phyloP scores from a whole-genome alignment of 2,113 vertebrate species.

The Ardeotis arabs region DNA sequence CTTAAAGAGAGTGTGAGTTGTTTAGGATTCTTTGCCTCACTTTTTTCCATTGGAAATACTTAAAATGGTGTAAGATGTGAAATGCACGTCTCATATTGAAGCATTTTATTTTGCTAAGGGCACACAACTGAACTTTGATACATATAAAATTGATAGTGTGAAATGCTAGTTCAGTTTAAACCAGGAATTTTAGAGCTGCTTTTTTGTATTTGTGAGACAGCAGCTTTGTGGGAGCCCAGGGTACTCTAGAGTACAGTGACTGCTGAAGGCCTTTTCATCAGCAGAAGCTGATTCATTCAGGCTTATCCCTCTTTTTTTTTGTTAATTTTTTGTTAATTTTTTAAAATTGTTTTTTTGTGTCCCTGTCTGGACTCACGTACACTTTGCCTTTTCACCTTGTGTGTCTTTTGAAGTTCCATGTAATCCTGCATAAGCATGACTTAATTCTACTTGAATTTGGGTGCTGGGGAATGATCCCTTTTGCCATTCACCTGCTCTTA shows the following conservation, averaged over 20 bases:
- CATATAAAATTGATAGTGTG: not conserved
- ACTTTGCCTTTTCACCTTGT: not conserved
- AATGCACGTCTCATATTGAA: not conserved
- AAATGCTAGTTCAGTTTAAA: not conserved
- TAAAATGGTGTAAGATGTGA: not conserved
- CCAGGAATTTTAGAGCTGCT: not conserved
- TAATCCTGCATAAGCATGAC: not conserved
- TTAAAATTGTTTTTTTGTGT: not conserved
- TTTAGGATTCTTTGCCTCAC: not conserved
- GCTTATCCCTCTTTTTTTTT: too few species aligned
- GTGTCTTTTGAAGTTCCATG: not conserved
- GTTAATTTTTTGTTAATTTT: not conserved
- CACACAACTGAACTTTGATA: not conserved
- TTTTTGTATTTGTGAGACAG: not conserved
- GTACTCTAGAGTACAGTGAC: not conserved
- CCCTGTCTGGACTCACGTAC: not conserved
- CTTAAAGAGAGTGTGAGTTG: not conserved
- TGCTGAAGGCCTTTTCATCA: not conserved
- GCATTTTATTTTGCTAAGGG: not conserved
- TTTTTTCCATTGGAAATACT: not conserved
- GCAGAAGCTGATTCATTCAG: not conserved
- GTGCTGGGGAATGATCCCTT: not conserved
- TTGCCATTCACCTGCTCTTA: not conserved
- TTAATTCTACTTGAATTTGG: not conserved
- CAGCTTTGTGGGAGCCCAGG: not conserved